Evolutionary conservation across 2,797 vertebrate species (phyloP), one percentile per base, ranked within the genome.

Genomic region (Meriones psammophilus): DNA sequence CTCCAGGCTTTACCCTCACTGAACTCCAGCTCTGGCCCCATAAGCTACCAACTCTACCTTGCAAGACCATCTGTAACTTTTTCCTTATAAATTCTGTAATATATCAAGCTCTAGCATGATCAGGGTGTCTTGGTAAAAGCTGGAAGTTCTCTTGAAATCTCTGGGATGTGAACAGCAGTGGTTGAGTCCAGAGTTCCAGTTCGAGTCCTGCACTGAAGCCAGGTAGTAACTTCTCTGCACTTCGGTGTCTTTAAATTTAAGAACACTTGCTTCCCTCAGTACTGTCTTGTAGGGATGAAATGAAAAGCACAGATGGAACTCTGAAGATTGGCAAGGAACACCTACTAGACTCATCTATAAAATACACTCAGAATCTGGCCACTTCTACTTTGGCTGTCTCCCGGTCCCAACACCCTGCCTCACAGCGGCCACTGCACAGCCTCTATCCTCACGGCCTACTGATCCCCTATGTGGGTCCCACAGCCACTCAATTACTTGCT

Each of bases 21-120:
- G 36, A 76, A 36, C 8, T 18, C 22, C 54, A 74, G 86, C 24
- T 56, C 22, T 28, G 50, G 68, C 17, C 54, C 69, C 24, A 39
- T 33, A 50, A 17, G 79, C 58, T 22, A 89, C 64, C 88, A 93
- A 92, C 33, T 79, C 10, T 58, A n/a, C n/a, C 56, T 74, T 90
- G 73, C 54, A 84, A 69, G 66, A 62, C 14, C 60, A 30, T 62
- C 46, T 80, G 80, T 36, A 68, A 50, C 66, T 39, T 76, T 95
- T 91, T 90, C 88, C 26, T 91, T 88, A 15, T 66, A 73, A 94
- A 50, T 36, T 79, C 89, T 33, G 28, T 50, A 85, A 62, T 84
- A 36, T 30, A 94, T 36, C 81, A 64, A 79, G n/a, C 26, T 81
- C 9, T 28, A 20, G 24, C 88, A 68, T 58, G 36, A 96, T 62